A percentile compares a stretch with the other conserved stretches of the same genome.
Evolutionary conservation across 2,113 vertebrate genomes (phyloP).

Genomic region (Crotalus viridis): DNA sequence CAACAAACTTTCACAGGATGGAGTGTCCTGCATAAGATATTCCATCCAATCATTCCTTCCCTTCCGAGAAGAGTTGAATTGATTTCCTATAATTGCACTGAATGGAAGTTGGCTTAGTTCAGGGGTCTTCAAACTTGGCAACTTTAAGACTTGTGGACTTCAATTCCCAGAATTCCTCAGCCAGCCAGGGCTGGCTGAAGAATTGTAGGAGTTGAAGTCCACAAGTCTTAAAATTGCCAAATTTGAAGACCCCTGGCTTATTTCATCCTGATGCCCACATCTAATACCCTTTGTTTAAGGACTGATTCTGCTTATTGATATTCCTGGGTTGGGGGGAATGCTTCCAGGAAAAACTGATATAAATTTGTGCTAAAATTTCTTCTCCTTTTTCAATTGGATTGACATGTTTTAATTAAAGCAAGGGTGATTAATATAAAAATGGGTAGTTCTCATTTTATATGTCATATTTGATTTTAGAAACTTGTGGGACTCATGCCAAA

Average conservation of each 20-base stretch:
- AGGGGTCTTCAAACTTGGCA: too few relatives aligned
- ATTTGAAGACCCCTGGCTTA: neutral
- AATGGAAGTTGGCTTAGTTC: neutral
- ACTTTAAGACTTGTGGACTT: too few relatives aligned
- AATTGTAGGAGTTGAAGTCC: too few relatives aligned
- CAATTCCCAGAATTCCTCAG: too few relatives aligned
- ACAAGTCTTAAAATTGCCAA: too few relatives aligned
- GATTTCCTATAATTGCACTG: neutral
- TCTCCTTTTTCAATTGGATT: neutral
- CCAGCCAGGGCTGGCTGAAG: too few relatives aligned
- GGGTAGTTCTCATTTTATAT: neutral
- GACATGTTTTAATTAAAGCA: neutral
- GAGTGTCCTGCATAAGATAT: neutral
- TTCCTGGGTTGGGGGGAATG: neutral
- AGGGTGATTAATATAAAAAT: neutral
- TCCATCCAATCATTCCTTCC: neutral
- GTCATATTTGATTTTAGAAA: slow-evolving; percentile 75
- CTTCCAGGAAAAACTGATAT: neutral
- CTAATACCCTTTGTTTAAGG: neutral
- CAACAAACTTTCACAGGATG: neutral
- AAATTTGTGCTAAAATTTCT: neutral
- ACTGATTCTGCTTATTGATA: neutral
- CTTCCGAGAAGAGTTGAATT: neutral
- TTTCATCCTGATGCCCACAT: neutral
- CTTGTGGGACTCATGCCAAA: slow-evolving; percentile 79